Percentiles rank a stretch among this genome's conserved stretches.
These are phyloP conservation scores for Heliconius hewitsoni DNA, from an alignment of 1,140 invertebrate species.

Conservation along the genomic window DNA sequence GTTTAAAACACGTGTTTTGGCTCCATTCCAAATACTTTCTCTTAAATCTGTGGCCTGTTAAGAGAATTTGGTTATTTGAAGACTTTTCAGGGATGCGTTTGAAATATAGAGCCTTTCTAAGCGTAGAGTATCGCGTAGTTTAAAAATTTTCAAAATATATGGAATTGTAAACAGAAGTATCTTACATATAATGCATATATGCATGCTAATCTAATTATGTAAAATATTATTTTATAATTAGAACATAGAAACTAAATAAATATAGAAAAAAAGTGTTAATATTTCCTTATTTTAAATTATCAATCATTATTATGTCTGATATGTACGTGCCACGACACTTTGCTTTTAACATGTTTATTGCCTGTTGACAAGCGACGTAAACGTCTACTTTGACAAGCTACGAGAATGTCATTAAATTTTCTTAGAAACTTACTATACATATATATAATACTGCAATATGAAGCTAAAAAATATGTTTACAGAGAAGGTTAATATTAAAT, in stretches of 20 bases:
- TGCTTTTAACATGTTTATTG: conserved; percentile 31
- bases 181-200: no score
- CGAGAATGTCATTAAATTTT: conserved; percentile 11
- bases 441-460: conserved; percentile 3
- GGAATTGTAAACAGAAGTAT: no score
- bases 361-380: conserved; percentile 31
- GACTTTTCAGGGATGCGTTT: not conserved
- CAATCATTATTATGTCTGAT: not conserved
- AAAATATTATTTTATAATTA: not conserved
- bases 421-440: not conserved
- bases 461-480: not conserved
- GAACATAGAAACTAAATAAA: not conserved
- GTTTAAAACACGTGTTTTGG: conserved; percentile 61
- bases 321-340: not conserved
- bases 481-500: not conserved
- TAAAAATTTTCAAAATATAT: no score
- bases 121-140: no score
- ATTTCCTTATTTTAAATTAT: conserved; percentile 6
- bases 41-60: conserved; percentile 33
- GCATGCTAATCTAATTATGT: not conserved
- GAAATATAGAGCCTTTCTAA: not conserved
- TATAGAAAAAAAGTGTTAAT: not conserved
- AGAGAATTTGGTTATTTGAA: conserved; percentile 9
- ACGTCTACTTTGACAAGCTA: conserved; percentile 9
- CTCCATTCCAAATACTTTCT: conserved; percentile 67